A percentile compares a stretch with the other conserved stretches of the same genome.
phyloP scores from a whole-genome alignment of 2,888 invertebrate genomes.

The Bombylius major region DNA sequence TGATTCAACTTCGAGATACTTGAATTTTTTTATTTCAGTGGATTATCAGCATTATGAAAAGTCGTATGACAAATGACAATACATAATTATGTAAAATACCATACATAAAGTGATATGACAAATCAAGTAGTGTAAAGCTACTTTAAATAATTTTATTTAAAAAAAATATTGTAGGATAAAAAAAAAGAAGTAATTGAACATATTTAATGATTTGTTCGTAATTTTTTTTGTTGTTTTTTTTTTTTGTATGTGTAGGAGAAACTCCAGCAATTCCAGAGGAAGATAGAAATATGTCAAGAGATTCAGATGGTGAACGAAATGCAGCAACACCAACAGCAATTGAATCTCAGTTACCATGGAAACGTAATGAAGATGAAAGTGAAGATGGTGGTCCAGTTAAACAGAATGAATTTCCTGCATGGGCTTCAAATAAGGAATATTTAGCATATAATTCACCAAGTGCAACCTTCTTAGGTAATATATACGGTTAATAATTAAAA shows the following conservation, averaged over 20 bases:
- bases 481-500: neutral
- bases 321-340: constrained; percentile 80
- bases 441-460: constrained; percentile 83
- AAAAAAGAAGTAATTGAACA: too few species aligned
- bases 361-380: constrained; percentile 65
- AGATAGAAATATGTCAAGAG: constrained; percentile 28
- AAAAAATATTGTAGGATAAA: too few species aligned
- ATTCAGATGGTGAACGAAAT: constrained; percentile 49
- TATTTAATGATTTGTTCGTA: too few species aligned
- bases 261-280: constrained; percentile 30
- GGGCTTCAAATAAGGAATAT: constrained; percentile 92
- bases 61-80: too few species aligned
- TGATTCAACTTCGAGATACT: too few species aligned
- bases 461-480: constrained; percentile 75
- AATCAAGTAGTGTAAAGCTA: too few species aligned
- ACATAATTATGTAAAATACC: too few species aligned
- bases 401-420: constrained; percentile 84
- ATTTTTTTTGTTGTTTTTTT: too few species aligned
- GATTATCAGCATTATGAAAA: too few species aligned
- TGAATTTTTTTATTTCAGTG: too few species aligned
- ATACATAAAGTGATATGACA: too few species aligned
- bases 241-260: constrained; percentile 23
- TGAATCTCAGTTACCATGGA: constrained; percentile 87
- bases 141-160: too few species aligned
- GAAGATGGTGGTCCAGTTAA: constrained; percentile 53